These are phyloP conservation scores for Odontesthes bonariensis DNA, from an alignment of 2,113 vertebrate genomes.

Conservation along the genomic window DNA sequence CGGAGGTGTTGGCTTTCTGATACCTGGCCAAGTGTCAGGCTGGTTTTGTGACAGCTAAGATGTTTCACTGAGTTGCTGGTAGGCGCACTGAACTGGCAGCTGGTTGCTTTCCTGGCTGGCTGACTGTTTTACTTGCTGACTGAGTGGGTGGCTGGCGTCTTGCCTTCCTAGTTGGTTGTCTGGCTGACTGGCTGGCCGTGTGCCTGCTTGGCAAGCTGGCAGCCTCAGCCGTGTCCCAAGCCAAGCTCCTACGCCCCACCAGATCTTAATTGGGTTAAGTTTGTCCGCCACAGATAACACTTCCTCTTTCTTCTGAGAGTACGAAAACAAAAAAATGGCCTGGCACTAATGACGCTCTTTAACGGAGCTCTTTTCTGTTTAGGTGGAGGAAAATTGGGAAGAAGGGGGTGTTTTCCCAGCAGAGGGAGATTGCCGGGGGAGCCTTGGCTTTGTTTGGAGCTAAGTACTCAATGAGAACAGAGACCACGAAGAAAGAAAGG, in stretches of 20 bases:
- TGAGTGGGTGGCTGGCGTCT: slow-evolving; percentile 55
- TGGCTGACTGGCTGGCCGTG: slow-evolving; percentile 62
- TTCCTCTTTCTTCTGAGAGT: slow-evolving; percentile 85
- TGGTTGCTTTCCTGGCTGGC: neutral
- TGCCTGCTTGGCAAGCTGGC: slow-evolving; percentile 72
- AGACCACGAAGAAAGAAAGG: slow-evolving; percentile 50
- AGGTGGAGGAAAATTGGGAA: slow-evolving; percentile 85
- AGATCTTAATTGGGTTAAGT: slow-evolving; percentile 89
- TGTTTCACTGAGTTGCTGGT: too few species aligned
- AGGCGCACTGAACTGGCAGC: neutral
- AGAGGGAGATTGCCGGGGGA: slow-evolving; percentile 77
- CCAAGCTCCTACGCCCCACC: slow-evolving; percentile 81
- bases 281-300: slow-evolving; percentile 88
- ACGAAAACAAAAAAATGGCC: slow-evolving; percentile 70
- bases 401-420: slow-evolving; percentile 75
- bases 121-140: slow-evolving; percentile 29
- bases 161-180: slow-evolving; percentile 49
- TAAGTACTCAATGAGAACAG: slow-evolving; percentile 55
- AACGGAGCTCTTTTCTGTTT: slow-evolving; percentile 83
- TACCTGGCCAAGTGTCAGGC: slow-evolving; percentile 29
- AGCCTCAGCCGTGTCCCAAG: slow-evolving; percentile 72
- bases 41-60: slow-evolving; percentile 19
- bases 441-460: slow-evolving; percentile 77
- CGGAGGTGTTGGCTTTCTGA: slow-evolving; percentile 24
- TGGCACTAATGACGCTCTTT: slow-evolving; percentile 86